Percentiles rank a stretch among this genome's conserved stretches.
Evolutionary conservation across 1,140 invertebrate species (phyloP).

Genomic region (Anthonomus grandis): DNA sequence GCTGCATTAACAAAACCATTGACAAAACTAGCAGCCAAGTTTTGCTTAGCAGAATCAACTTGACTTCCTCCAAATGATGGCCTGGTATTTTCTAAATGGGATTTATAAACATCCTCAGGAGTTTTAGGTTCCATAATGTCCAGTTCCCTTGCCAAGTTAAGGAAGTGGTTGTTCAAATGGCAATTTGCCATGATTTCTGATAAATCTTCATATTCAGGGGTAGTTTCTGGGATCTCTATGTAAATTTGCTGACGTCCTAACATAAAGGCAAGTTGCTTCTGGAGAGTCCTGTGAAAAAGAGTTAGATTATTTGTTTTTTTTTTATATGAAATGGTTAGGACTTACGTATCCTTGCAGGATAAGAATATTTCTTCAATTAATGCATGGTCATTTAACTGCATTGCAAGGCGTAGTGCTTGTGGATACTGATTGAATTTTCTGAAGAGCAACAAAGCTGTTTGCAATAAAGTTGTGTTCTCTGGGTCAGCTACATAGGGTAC

Average conservation of each 20-base stretch:
- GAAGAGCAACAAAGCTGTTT: slow-evolving; percentile 85
- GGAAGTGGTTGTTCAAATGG: slow-evolving; percentile 93
- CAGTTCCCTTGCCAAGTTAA: slow-evolving; percentile 93
- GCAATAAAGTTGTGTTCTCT: slow-evolving; percentile 87
- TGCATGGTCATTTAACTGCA: slow-evolving; percentile 89
- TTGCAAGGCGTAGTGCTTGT: slow-evolving; percentile 88
- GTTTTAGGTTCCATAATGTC: slow-evolving; percentile 99
- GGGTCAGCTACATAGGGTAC: slow-evolving; percentile 97
- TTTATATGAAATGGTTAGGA: slow-evolving; percentile 45
- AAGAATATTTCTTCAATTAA: slow-evolving; percentile 84
- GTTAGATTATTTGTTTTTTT: neutral
- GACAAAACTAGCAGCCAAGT: slow-evolving; percentile 97
- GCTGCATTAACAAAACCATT: slow-evolving; percentile 99
- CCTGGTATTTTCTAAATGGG: slow-evolving; percentile 90
- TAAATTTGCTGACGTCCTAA: slow-evolving; percentile 94
- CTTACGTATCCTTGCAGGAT: slow-evolving; percentile 83
- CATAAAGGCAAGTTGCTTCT: slow-evolving; percentile 98
- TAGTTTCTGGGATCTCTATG: slow-evolving; percentile 67
- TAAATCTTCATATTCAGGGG: slow-evolving; percentile 82
- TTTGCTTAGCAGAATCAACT: slow-evolving; percentile 93
- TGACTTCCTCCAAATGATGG: slow-evolving; percentile 79
- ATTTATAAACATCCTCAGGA: slow-evolving; percentile 99
- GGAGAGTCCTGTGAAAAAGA: slow-evolving; percentile 61
- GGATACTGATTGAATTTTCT: slow-evolving; percentile 91
- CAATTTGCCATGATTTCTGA: slow-evolving; percentile 96